Evolutionary conservation across 2,113 vertebrate species (phyloP).

Genomic region (Vidua chalybeata): DNA sequence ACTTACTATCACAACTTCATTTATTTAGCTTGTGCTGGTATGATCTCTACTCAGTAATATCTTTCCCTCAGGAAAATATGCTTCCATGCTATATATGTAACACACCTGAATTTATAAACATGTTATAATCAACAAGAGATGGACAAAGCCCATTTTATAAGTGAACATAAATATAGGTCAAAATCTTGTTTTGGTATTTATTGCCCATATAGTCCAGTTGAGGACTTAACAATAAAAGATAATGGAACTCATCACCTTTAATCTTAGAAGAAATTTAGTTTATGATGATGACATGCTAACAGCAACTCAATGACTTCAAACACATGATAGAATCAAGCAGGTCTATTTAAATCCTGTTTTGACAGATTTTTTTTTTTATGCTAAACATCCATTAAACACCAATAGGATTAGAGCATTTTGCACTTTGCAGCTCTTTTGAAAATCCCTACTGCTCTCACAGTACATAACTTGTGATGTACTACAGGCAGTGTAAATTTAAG

Average conservation of each 20-base stretch:
- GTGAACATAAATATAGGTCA: background rate
- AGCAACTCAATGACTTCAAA: conserved; percentile 1
- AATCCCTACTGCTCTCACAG: background rate
- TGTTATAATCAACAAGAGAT: background rate
- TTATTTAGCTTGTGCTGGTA: background rate
- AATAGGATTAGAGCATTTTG: background rate
- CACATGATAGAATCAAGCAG: background rate
- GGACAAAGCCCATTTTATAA: background rate
- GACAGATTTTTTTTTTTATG: background rate
- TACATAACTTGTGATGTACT: background rate
- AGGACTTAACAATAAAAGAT: background rate
- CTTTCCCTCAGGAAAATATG: background rate
- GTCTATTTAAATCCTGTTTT: background rate
- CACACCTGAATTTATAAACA: background rate
- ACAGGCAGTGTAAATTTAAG: background rate
- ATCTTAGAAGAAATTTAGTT: background rate
- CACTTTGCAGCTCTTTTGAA: conserved; percentile 12
- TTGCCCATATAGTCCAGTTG: background rate
- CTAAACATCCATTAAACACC: background rate
- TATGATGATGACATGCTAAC: background rate
- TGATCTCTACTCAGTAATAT: background rate
- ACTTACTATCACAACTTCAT: background rate
- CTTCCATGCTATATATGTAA: background rate
- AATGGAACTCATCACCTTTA: background rate
- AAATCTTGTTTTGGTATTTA: background rate